Conservation (phyloP, 2,113 vertebrate species). For the Desmodus rotundus region DNA sequence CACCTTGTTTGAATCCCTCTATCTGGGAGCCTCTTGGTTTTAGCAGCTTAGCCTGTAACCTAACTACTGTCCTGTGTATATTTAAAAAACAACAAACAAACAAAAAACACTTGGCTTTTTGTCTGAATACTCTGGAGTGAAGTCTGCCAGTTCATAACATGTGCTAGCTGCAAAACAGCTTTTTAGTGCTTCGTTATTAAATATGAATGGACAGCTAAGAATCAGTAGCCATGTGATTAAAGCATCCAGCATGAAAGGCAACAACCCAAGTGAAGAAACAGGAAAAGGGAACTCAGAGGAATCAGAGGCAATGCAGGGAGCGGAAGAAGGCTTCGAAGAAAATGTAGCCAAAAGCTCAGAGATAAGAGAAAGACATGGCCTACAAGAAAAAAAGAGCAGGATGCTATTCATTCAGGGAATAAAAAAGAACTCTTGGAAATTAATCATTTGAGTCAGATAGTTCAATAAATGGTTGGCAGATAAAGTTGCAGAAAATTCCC, state of each 20-base stretch:
- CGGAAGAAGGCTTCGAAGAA: slow-evolving; percentile 19
- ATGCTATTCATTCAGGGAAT: background rate
- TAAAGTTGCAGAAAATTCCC: background rate
- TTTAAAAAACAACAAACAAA: background rate
- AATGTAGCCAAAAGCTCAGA: background rate
- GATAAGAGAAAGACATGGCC: background rate
- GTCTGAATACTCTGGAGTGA: background rate
- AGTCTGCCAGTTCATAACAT: background rate
- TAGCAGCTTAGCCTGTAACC: background rate
- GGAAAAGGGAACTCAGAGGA: background rate
- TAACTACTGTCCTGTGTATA: background rate
- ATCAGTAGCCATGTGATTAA: slow-evolving; percentile 1
- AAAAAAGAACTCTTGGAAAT: background rate
- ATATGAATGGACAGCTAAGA: background rate
- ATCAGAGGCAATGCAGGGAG: background rate
- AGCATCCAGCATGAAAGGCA: background rate
- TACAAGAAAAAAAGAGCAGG: background rate
- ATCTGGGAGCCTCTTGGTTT: background rate
- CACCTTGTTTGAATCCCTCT: background rate
- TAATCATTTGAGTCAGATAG: slow-evolving; percentile 21
- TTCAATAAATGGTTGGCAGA: background rate
- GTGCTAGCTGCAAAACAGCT: background rate
- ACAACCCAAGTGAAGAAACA: background rate
- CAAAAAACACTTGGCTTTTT: background rate
- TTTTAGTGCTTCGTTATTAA: background rate